Conservation (phyloP, 2,797 vertebrate genomes). For the Falco rusticolus region DNA sequence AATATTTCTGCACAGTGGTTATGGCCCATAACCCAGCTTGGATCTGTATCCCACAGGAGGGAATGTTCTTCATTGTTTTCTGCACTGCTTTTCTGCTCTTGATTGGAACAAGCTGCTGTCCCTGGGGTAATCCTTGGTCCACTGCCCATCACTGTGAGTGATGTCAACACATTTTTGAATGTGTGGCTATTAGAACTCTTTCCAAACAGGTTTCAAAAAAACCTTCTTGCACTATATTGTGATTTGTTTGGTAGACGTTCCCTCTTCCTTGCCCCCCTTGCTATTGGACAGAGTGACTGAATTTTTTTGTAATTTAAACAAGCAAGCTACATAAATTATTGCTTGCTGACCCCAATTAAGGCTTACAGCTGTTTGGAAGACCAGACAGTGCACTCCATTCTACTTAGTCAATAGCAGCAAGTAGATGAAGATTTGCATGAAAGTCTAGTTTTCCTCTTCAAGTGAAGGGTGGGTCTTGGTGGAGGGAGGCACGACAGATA, state of each 20-base stretch:
- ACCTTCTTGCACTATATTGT: background rate
- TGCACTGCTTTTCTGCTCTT: slow-evolving; percentile 29
- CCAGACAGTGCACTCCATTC: background rate
- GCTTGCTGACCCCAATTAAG: slow-evolving; percentile 38
- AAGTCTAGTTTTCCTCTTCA: slow-evolving; percentile 6
- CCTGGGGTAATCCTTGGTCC: slow-evolving; percentile 39
- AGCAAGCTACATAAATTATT: slow-evolving; percentile 31
- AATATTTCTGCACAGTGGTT: slow-evolving; percentile 12
- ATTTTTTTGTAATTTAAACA: slow-evolving; percentile 58
- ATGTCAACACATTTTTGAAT: slow-evolving; percentile 68
- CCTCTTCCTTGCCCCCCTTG: background rate
- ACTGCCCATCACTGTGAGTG: slow-evolving; percentile 50
- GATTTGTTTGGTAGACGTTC: slow-evolving; percentile 28
- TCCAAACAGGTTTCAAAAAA: slow-evolving; percentile 67
- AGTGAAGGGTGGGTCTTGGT: background rate
- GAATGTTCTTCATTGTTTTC: slow-evolving; percentile 55
- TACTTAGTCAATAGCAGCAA: background rate
- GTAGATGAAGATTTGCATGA: background rate
- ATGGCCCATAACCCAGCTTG: slow-evolving; percentile 4
- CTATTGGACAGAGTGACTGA: background rate
- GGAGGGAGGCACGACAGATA: background rate
- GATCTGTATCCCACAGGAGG: slow-evolving; percentile 4
- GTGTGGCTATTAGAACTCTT: slow-evolving; percentile 47
- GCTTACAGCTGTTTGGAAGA: slow-evolving; percentile 36
- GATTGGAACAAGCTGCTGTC: slow-evolving; percentile 68